Percentiles rank a stretch among this genome's conserved stretches.
These are phyloP conservation scores for Pterocles orientalis DNA, from an alignment of 2,113 vertebrate species.

Conservation along the genomic window DNA sequence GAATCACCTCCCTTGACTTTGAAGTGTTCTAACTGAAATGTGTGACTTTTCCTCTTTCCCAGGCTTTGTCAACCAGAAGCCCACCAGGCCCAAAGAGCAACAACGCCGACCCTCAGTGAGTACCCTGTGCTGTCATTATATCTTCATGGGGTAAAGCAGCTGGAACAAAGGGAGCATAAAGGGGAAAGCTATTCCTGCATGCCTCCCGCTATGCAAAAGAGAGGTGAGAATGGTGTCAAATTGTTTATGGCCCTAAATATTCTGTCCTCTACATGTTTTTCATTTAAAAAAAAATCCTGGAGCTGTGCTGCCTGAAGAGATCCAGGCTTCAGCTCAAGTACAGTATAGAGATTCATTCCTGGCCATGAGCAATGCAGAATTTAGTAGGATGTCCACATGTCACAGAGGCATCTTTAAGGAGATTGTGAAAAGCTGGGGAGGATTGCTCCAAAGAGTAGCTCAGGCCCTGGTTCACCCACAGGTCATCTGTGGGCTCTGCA, in stretches of 20 bases:
- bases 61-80: slow-evolving; percentile 45
- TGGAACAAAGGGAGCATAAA: not conserved
- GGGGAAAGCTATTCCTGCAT: not conserved
- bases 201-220: not conserved
- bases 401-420: not conserved
- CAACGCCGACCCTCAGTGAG: slow-evolving; percentile 60
- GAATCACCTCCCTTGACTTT: not conserved
- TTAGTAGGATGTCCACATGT: not conserved
- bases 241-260: not conserved
- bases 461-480: not conserved
- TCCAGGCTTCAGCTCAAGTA: not conserved
- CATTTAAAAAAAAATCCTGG: not conserved
- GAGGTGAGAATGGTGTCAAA: not conserved
- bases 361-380: not conserved
- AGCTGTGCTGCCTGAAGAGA: not conserved
- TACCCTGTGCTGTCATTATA: not conserved
- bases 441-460: not conserved
- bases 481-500: not conserved
- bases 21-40: not conserved
- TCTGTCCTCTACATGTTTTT: not conserved
- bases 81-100: not conserved
- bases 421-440: not conserved
- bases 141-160: not conserved
- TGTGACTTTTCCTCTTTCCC: not conserved
- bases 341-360: not conserved